phyloP scores from a whole-genome alignment of 1,140 invertebrate genomes.

The Drosophila miranda region DNA sequence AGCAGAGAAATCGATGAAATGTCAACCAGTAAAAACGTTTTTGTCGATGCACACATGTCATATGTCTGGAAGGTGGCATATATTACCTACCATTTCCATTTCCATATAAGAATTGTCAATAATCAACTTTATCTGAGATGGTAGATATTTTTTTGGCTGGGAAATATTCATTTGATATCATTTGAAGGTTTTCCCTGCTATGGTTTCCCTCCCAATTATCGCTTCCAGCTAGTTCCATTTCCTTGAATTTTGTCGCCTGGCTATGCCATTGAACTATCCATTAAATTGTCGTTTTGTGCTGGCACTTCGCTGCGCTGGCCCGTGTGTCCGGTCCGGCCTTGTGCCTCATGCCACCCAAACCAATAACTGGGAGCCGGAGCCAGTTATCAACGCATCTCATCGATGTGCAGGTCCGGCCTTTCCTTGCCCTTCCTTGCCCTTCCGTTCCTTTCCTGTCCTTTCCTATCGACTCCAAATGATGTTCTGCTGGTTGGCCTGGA shows the following conservation, averaged over 20 bases:
- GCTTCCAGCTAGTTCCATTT: background rate
- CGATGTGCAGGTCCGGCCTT: constrained; percentile 40
- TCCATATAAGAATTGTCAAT: no score
- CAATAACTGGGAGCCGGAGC: background rate
- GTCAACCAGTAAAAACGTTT: no score
- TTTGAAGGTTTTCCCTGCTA: no score
- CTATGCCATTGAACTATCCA: constrained; percentile 43
- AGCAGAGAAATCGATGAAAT: no score
- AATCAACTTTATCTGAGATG: no score
- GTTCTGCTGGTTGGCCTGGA: constrained; percentile 25
- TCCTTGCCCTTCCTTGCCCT: constrained; percentile 18
- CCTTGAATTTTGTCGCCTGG: constrained; percentile 41
- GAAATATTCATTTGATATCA: no score
- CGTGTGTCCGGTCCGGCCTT: constrained; percentile 27
- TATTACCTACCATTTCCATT: no score
- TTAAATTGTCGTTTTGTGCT: constrained; percentile 61
- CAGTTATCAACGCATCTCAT: constrained; percentile 47
- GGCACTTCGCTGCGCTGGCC: constrained; percentile 12
- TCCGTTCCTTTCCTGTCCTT: background rate
- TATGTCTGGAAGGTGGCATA: no score
- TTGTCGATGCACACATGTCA: no score
- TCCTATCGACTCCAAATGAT: constrained; percentile 4
- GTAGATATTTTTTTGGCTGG: no score
- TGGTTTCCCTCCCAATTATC: background rate
- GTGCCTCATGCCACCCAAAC: background rate